These are phyloP conservation scores for Oligia strigilis DNA, from an alignment of 2,888 invertebrate genomes.

Conservation along the genomic window DNA sequence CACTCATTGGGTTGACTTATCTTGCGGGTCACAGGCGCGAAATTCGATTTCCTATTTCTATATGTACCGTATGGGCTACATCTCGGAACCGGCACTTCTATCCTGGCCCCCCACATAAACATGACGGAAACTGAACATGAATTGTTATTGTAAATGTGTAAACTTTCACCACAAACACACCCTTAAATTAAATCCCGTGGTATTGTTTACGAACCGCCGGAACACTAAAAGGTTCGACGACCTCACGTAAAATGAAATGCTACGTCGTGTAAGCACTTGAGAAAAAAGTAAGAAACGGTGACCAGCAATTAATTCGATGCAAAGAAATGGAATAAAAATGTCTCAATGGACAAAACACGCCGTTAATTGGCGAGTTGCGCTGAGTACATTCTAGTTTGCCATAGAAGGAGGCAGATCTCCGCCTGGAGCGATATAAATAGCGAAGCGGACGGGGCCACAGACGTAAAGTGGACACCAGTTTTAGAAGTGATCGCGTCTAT, in stretches of 20 bases:
- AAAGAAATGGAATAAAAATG: slow-evolving; percentile 82
- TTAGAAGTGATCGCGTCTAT: slow-evolving; percentile 87
- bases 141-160: slow-evolving; percentile 73
- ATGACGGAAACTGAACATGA: slow-evolving; percentile 55
- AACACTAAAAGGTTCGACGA: slow-evolving; percentile 80
- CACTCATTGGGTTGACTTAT: slow-evolving; percentile 73
- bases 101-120: slow-evolving; percentile 58
- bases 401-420: slow-evolving; percentile 86
- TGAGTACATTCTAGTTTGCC: slow-evolving; percentile 84
- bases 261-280: slow-evolving; percentile 69
- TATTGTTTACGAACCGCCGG: slow-evolving; percentile 82
- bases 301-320: slow-evolving; percentile 73
- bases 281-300: slow-evolving; percentile 73
- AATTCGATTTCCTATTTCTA: slow-evolving; percentile 81
- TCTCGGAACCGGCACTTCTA: slow-evolving; percentile 64
- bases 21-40: slow-evolving; percentile 71
- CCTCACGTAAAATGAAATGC: slow-evolving; percentile 75
- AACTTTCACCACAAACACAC: slow-evolving; percentile 75
- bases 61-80: slow-evolving; percentile 62
- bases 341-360: slow-evolving; percentile 79
- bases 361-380: slow-evolving; percentile 80
- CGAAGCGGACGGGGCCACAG: slow-evolving; percentile 79
- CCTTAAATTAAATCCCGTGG: slow-evolving; percentile 72
- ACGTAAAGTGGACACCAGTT: slow-evolving; percentile 88
- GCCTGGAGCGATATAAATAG: slow-evolving; percentile 86